Base-by-base conservation (phyloP, 1,140 invertebrate species). In the Drosophila arizonae region DNA sequence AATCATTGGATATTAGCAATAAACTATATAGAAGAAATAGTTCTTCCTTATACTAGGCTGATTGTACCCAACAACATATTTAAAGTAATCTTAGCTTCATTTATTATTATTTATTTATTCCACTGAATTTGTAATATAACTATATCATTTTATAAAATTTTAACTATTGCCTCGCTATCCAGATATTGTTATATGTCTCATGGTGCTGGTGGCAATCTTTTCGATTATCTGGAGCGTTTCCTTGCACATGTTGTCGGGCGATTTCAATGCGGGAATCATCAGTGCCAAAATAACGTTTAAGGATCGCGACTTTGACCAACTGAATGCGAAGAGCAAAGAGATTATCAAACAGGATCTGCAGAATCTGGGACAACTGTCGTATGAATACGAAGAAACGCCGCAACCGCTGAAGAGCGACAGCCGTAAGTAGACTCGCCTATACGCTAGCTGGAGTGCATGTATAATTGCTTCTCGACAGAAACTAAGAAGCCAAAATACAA, bases 241-340 rank as follows among this genome's bases (percentile, higher is more conserved):
- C 0, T 41, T 91, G 76, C 82, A 82, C 43, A 77, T 91, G 66
- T 41, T 91, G 39, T 88, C 90, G 4, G 80, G 77, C 5, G 90
- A 91, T 64, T 72, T 91, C 58, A 69, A 85, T 17, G 77, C 90
- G 72, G 86, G 90, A 65, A 78, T 91, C 41, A 79, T 90, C 21
- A 91, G 90, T 88, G 86, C 77, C 74, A 91, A 91, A 80, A 54
- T 91, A 41, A 65, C 76, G 51, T 91, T 91, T 54, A 77, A 76
- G 39, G 72, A 88, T 15, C 77, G 90, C 10, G 74, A 89, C 55
- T 76, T 81, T 6, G 71, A 50, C 4, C 69, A 75, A 63, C 77
- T 89, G 79, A 77, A 81, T 26, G 72, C 87, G 5, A 56, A 52
- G n/a, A 79, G 81, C 51, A 87, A 68, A 13, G 63, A 79, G 46